phyloP scores from a whole-genome alignment of 2,113 vertebrate species.

The Corvus moneduloides region DNA sequence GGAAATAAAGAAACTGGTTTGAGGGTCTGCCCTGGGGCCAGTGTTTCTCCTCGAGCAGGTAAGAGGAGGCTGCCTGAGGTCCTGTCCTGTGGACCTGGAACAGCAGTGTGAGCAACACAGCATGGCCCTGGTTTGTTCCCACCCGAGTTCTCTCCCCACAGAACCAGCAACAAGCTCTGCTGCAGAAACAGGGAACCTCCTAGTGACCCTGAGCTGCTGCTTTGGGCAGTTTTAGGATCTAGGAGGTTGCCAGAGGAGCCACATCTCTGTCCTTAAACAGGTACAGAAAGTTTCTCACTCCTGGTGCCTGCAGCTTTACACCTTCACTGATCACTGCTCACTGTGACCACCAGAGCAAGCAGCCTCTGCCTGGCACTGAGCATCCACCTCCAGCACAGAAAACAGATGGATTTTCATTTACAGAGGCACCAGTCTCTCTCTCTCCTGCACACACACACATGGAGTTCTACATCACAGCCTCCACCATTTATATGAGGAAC shows the following conservation, averaged over 20 bases:
- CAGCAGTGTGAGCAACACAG: accelerated
- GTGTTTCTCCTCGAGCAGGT: accelerated
- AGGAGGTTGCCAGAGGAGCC: not conserved
- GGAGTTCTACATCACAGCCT: not conserved
- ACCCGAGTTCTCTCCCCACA: not conserved
- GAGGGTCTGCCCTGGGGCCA: not conserved
- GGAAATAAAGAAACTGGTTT: not conserved
- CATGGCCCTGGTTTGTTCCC: not conserved
- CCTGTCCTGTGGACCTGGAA: not conserved
- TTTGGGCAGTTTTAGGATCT: not conserved
- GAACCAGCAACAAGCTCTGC: not conserved
- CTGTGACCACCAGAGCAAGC: not conserved
- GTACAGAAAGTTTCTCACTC: not conserved
- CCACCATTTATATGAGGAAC: not conserved
- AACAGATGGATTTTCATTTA: not conserved
- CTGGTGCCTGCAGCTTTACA: not conserved
- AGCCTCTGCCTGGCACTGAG: not conserved
- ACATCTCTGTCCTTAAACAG: not conserved
- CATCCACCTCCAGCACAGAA: not conserved
- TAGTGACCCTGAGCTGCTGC: not conserved
- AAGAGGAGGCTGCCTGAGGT: not conserved
- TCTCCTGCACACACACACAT: not conserved
- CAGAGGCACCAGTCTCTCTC: not conserved
- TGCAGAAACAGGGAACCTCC: not conserved
- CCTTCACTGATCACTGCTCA: not conserved